Conservation (phyloP, 1,140 invertebrate genomes). For the Lysiphlebus fabarum region DNA sequence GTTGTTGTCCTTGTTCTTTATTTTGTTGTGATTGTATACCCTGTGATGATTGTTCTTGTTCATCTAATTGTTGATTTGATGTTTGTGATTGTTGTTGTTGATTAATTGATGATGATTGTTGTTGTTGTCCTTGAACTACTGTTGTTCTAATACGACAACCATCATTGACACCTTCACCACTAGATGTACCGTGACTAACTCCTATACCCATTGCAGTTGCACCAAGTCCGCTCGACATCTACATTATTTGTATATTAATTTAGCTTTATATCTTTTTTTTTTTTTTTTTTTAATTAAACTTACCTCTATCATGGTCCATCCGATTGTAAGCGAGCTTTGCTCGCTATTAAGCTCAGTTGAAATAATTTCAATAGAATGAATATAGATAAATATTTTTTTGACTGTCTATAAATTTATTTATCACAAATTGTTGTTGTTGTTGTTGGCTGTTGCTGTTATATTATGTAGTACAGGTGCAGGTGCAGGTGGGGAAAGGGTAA, state of each 20-base stretch:
- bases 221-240: slow-evolving; percentile 55
- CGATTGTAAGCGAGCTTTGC: slow-evolving; percentile 52
- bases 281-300: too few species aligned
- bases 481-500: slow-evolving; percentile 29
- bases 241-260: too few species aligned
- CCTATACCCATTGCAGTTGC: slow-evolving; percentile 52
- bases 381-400: too few species aligned
- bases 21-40: slow-evolving; percentile 28
- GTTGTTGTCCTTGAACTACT: slow-evolving; percentile 42
- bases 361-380: too few species aligned
- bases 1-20: slow-evolving; percentile 30
- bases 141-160: slow-evolving; percentile 49
- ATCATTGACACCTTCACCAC: slow-evolving; percentile 38
- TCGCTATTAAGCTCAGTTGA: slow-evolving; percentile 42
- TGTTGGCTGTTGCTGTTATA: too few species aligned
- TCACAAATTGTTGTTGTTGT: background rate
- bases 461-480: slow-evolving; percentile 30
- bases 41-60: slow-evolving; percentile 27
- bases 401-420: too few species aligned
- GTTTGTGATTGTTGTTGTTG: slow-evolving; percentile 36
- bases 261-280: too few species aligned
- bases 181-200: slow-evolving; percentile 49
- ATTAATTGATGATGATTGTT: slow-evolving; percentile 24
- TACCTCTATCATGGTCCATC: slow-evolving; percentile 57
- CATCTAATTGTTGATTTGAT: slow-evolving; percentile 32